Evolutionary conservation across 2,888 invertebrate species (phyloP), one percentile per base, ranked within the genome.

Genomic region (Dysmachus trigonus): DNA sequence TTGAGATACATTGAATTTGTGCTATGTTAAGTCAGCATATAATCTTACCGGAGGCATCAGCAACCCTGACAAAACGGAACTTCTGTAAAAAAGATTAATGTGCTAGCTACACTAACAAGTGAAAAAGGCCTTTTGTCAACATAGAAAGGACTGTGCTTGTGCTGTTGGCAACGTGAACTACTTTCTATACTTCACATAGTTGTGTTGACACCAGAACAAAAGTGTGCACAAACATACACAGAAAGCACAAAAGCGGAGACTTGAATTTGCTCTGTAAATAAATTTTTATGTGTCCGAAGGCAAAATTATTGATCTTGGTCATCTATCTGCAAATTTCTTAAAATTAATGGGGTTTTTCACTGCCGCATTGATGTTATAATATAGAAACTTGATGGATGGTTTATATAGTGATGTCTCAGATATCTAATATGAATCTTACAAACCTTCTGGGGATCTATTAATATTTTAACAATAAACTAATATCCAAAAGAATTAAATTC

Each of bases 41-140:
- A 82, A 82, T 82, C 71, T 71, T 71, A 82, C 82, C 82, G 71
- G 82, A 82, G 71, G 82, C 82, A 53, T 62, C 71, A 82, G 62
- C 62, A 71, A 38, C 22, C 53, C 53, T 53, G 53, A 82, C 82
- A 38, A 62, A 82, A 62, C 82, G 38, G 71, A 82, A 82, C 71
- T 82, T 82, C 62, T 82, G 82, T 71, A 82, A 82, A 82, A 79
- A 62, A 82, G 82, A 82, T 82, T 82, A 82, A 82, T 82, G 82
- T 82, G 38, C 35, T 82, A 82, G 82, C 35, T 82, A 82, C 38
- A 71, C 82, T 82, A 82, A 82, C 82, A 82, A 82, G 82, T 62
- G 53, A 82, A 82, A 77, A 71, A 35, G 82, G 53, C 82, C 62
- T 82, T n/a, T 82, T 82, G 82, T 82, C 82, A 82, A 71, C 82